Evolutionary conservation across 2,797 vertebrate genomes (phyloP), one percentile per base, ranked within the genome.

Genomic region (Ataeniobius toweri): DNA sequence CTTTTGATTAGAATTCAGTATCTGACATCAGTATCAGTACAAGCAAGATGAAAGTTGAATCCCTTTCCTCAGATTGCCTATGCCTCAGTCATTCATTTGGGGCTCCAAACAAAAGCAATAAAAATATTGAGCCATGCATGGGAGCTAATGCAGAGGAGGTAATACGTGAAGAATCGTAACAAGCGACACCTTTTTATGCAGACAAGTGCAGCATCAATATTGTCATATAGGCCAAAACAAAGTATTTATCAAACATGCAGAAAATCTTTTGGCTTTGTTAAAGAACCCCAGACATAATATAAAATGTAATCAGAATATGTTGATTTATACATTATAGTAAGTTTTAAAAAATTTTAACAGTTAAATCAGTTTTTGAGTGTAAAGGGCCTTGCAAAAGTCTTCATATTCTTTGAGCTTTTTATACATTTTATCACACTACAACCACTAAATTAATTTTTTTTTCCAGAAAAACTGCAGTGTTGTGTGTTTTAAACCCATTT

Each of bases 81-180:
- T 65, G 18, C 36, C 18, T 65, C 31, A 36, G 63, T 41, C 63
- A 65, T 39, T 65, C 22, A 18, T 6, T 24, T 39, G 20, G 22
- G 10, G 63, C 9, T 39, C 5, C 18, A 65, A 39, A 39, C 31
- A 65, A 36, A 22, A 12, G 18, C 63, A 41, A 36, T 39, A 22
- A 65, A 39, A 65, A 65, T 65, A 65, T 65, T 65, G 63, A 39
- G 31, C 36, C 39, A 36, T 65, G 63, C 63, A 65, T 65, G 31
- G 63, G 63, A 65, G 39, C 7, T 39, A 41, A 65, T 39, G 3
- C 31, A 0, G 18, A 65, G 31, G 31, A 39, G 18, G 20, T 65
- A 39, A 65, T 39, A 39, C 20, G 39, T 39, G 39, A 8, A 65
- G 7, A 39, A 65, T 28, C 22, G 63, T 39, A 36, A 39, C 20